Conservation (phyloP, 2,888 invertebrate species). For the Ernsta delagoae region DNA sequence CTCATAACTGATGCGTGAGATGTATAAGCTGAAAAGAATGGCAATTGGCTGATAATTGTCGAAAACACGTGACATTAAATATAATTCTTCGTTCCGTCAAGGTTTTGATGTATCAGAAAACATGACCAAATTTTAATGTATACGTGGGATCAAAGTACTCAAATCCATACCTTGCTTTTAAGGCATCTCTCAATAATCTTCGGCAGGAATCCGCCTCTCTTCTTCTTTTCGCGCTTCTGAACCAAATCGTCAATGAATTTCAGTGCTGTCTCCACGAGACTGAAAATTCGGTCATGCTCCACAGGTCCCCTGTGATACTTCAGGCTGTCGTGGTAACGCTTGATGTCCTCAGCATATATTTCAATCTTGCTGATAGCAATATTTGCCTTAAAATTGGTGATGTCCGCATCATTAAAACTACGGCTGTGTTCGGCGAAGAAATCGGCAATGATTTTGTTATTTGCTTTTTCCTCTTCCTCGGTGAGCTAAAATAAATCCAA, state of each 20-base stretch:
- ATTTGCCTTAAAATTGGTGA: slow-evolving; percentile 2
- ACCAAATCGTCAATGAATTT: slow-evolving; percentile 19
- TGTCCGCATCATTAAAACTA: slow-evolving; percentile 1
- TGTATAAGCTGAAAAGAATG: no score
- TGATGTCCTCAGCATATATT: slow-evolving; percentile 21
- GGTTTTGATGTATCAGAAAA: no score
- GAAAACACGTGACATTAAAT: no score
- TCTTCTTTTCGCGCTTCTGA: slow-evolving; percentile 12
- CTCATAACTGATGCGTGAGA: no score
- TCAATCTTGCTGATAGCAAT: slow-evolving; percentile 26
- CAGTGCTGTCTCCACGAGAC: slow-evolving; percentile 14
- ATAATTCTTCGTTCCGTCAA: no score
- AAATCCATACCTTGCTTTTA: slow-evolving; percentile 18
- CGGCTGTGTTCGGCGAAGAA: slow-evolving; percentile 20
- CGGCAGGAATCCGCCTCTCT: slow-evolving; percentile 2
- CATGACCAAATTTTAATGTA: no score
- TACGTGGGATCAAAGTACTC: no score
- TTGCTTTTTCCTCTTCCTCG: not conserved
- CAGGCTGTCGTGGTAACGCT: slow-evolving; percentile 8
- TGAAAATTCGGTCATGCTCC: slow-evolving; percentile 19
- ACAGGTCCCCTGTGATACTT: slow-evolving; percentile 11
- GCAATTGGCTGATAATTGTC: no score
- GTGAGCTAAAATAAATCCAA: slow-evolving; percentile 5
- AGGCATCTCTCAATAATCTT: slow-evolving; percentile 17
- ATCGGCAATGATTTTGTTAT: slow-evolving; percentile 9